Base-by-base conservation (phyloP, 2,113 vertebrate species). In the Hydrolagus affinis region DNA sequence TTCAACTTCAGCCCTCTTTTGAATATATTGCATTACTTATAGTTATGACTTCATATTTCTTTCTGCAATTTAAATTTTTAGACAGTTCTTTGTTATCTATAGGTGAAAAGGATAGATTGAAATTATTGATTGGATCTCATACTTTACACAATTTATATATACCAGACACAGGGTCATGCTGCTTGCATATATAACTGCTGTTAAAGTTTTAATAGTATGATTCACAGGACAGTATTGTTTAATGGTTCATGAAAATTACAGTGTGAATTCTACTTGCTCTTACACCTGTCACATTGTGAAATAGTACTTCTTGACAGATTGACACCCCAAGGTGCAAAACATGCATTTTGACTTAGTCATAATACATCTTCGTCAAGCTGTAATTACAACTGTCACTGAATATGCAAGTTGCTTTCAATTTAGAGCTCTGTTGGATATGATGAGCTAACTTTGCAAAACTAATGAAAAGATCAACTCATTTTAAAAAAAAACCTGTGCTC, bases 241-340 rank as follows among this genome's bases (percentile, higher is more conserved):
- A 68, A 56, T 75, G 73, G 73, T 75, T 75, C 73, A 75, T 75
- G 30, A 75, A 19, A 83, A 83, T 66, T 64, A 80, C 23, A 19
- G 8, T 28, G 15, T 62, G 60, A 83, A 83, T 83, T 62, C 64
- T 78, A 62, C 76, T 60, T 83, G 77, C 25, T 30, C 60, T 83
- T 9, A 25, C 59, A 78, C 59, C 23, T 62, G 75, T 59, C 56
- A 57, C 15, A 57, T 76, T 76, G n/a, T 56, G 11, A 25, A 60
- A 77, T 17, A 14, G 59, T 30, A 17, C 23, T 80, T 25, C 56
- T 30, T 64, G 77, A 28, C 59, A 80, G 59, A 30, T 10, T 64
- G 62, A 66, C 78, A 83, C 62, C 25, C 25, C 32, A 28, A 66
- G 66, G 66, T 68, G 78, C 30, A 10, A 83, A 83, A 66, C 78